Evolutionary conservation across 2,888 invertebrate species (phyloP).

Genomic region (Biston stratarius): DNA sequence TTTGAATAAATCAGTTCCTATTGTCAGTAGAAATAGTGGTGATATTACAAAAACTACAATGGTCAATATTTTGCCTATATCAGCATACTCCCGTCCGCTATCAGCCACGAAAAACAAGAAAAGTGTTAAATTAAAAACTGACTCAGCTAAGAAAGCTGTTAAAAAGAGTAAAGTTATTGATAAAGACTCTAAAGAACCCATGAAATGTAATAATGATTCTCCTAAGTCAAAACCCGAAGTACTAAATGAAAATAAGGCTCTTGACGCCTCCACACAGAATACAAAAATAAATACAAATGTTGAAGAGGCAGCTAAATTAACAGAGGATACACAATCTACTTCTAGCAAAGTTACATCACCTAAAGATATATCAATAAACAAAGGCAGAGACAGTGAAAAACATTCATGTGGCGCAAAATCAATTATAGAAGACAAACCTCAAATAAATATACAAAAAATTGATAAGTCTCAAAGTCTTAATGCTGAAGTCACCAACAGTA

Average conservation of each 20-base stretch:
- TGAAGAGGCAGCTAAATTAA: conserved; percentile 9
- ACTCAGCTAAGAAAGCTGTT: conserved; percentile 51
- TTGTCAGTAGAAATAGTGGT: conserved; percentile 68
- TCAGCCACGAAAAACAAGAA: conserved; percentile 73
- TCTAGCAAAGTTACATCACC: conserved; percentile 14
- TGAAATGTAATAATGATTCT: conserved; percentile 32
- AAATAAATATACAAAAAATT: conserved; percentile 19
- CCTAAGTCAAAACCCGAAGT: conserved; percentile 38
- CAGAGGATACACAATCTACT: conserved; percentile 15
- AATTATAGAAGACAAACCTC: conserved; percentile 18
- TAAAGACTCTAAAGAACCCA: conserved; percentile 39
- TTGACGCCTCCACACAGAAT: conserved; percentile 5
- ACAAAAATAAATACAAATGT: conserved; percentile 10
- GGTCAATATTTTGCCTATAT: conserved; percentile 82
- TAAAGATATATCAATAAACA: conserved; percentile 20
- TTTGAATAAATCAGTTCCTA: conserved; percentile 67
- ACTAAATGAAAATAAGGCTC: conserved; percentile 23
- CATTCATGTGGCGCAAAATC: conserved; percentile 4
- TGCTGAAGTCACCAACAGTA: conserved; percentile 12
- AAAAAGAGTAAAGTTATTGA: conserved; percentile 53
- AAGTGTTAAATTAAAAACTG: conserved; percentile 61
- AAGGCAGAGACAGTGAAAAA: conserved; percentile 17
- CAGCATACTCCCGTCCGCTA: conserved; percentile 78
- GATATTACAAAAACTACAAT: conserved; percentile 82
- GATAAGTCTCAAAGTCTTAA: conserved; percentile 15